Evolutionary conservation across 2,888 invertebrate genomes (phyloP).

Genomic region (Cacoxenus indagator): DNA sequence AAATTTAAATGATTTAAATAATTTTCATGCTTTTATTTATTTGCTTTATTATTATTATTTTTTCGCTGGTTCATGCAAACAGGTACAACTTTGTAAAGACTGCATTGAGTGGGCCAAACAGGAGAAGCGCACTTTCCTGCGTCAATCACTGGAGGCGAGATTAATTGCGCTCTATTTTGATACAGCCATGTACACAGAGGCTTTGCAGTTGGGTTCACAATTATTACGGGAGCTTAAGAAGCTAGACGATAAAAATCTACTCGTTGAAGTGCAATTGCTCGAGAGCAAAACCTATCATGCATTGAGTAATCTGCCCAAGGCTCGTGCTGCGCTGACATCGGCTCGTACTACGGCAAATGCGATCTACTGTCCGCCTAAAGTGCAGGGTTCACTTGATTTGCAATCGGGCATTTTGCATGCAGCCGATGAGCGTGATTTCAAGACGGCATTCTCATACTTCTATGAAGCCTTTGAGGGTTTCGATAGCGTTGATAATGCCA

Average conservation of each 20-base stretch:
- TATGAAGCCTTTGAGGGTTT: slow-evolving; percentile 99
- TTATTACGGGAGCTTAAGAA: slow-evolving; percentile 97
- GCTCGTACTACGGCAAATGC: slow-evolving; percentile 99
- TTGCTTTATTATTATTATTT: no score
- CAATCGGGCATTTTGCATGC: slow-evolving; percentile 99
- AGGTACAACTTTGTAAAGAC: slow-evolving; percentile 91
- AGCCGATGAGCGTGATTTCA: slow-evolving; percentile 99
- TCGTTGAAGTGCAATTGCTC: slow-evolving; percentile 97
- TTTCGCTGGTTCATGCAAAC: no score
- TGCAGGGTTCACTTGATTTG: slow-evolving; percentile 96
- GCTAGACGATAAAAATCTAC: slow-evolving; percentile 97
- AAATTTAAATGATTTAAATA: background rate
- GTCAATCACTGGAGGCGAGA: slow-evolving; percentile 96
- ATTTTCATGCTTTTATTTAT: background rate
- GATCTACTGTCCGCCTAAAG: slow-evolving; percentile 98
- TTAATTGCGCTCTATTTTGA: slow-evolving; percentile 95
- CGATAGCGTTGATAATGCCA: slow-evolving; percentile 92
- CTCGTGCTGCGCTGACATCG: slow-evolving; percentile 95
- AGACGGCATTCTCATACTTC: slow-evolving; percentile 99
- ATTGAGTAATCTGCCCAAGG: slow-evolving; percentile 95
- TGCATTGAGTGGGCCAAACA: slow-evolving; percentile 99
- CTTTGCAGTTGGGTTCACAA: slow-evolving; percentile 85
- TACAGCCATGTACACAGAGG: slow-evolving; percentile 90
- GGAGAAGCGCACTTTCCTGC: slow-evolving; percentile 95
- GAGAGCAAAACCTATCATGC: slow-evolving; percentile 99